Evolutionary conservation across 1,140 invertebrate genomes (phyloP).

Genomic region (Formica exsecta): DNA sequence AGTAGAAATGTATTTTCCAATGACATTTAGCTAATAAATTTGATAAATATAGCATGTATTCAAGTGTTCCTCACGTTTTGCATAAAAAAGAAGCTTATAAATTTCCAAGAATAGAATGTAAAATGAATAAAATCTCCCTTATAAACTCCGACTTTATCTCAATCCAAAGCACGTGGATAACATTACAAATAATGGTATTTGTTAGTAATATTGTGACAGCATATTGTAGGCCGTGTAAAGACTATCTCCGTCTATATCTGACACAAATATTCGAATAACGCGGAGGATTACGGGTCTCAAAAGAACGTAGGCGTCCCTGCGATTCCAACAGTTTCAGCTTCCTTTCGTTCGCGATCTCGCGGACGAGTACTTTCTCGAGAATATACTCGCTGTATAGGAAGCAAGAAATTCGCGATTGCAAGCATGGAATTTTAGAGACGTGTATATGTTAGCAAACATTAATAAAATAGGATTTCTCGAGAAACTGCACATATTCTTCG

Average conservation of each 20-base stretch:
- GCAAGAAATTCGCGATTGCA: not conserved
- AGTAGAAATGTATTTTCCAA: slow-evolving; percentile 15
- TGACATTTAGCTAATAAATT: slow-evolving; percentile 36
- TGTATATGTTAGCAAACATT: not conserved
- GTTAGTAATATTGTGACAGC: not conserved
- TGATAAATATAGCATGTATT: not conserved
- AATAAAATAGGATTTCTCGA: not conserved
- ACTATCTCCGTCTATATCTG: slow-evolving; percentile 11
- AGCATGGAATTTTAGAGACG: not conserved
- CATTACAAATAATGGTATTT: not conserved
- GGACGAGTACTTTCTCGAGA: slow-evolving; percentile 52
- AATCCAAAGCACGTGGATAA: not conserved
- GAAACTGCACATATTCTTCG: not conserved
- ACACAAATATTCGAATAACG: slow-evolving; percentile 27
- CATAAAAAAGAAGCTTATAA: not conserved
- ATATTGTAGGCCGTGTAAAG: not conserved
- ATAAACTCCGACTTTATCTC: not conserved
- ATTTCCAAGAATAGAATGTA: not conserved
- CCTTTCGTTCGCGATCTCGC: slow-evolving; percentile 43
- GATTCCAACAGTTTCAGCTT: slow-evolving; percentile 36
- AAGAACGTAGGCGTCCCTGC: slow-evolving; percentile 34
- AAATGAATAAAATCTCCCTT: slow-evolving; percentile 16
- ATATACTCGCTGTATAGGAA: not conserved
- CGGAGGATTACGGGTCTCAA: not conserved
- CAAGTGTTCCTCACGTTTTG: not conserved